A percentile compares a stretch with the other conserved stretches of the same genome.
These are phyloP conservation scores for Babyrousa celebensis DNA, from an alignment of 2,797 vertebrate genomes.

Conservation along the genomic window DNA sequence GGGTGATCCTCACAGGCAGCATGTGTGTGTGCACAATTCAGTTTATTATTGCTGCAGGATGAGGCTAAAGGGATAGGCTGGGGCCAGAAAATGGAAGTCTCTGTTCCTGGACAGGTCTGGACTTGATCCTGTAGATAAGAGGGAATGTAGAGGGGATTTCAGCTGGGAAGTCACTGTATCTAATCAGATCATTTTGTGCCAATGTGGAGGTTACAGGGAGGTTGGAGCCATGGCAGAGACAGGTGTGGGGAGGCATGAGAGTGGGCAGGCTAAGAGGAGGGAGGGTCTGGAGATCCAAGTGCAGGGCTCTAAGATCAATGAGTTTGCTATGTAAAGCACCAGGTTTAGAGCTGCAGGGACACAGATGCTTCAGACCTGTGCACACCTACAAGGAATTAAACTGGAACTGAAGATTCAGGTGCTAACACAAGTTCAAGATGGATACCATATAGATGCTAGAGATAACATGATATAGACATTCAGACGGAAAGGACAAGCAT, in stretches of 20 bases:
- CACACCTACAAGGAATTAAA: not conserved
- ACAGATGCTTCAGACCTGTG: not conserved
- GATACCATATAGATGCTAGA: not conserved
- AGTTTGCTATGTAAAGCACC: not conserved
- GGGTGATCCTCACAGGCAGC: not conserved
- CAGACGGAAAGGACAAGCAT: not conserved
- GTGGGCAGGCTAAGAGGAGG: not conserved
- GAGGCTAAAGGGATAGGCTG: not conserved
- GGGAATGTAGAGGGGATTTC: not conserved
- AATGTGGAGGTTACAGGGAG: not conserved
- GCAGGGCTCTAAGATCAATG: not conserved
- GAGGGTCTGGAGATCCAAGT: not conserved
- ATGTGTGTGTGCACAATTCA: not conserved
- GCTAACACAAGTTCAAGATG: not conserved
- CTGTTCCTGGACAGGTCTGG: not conserved
- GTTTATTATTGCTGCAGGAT: not conserved
- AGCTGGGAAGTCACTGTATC: not conserved
- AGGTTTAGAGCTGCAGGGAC: too few species aligned
- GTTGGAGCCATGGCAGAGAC: not conserved
- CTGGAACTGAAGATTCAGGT: not conserved
- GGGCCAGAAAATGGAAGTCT: not conserved
- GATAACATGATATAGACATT: not conserved
- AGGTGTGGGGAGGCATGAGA: accelerated
- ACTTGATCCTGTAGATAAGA: not conserved
- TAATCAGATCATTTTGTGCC: not conserved